phyloP scores from a whole-genome alignment of 2,888 invertebrate species.

The Nasonia oneida region DNA sequence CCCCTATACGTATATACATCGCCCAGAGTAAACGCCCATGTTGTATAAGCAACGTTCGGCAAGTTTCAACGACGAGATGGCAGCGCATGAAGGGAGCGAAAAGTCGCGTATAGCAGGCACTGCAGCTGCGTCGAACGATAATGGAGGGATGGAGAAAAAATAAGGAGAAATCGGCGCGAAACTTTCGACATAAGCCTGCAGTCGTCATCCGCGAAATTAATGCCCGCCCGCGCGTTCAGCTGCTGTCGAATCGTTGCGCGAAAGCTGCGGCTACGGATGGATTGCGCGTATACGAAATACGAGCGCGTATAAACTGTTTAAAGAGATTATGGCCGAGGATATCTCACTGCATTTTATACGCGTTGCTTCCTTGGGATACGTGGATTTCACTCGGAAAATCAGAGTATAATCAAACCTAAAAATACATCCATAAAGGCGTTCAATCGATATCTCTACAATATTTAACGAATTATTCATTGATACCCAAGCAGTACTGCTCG shows the following conservation, averaged over 20 bases:
- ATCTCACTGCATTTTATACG: background rate
- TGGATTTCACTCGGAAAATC: too few relatives aligned
- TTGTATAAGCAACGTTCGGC: constrained; percentile 10
- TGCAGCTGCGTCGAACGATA: constrained; percentile 19
- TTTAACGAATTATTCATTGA: too few relatives aligned
- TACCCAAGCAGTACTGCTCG: too few relatives aligned
- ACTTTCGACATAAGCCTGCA: background rate
- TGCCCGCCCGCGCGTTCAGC: constrained; percentile 18
- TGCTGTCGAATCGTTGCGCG: constrained; percentile 31
- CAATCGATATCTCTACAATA: too few relatives aligned
- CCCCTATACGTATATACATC: background rate
- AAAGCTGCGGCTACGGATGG: background rate
- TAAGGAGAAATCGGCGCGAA: background rate
- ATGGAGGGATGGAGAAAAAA: constrained; percentile 32
- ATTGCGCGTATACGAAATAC: constrained; percentile 41
- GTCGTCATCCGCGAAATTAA: constrained; percentile 31
- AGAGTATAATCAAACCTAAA: too few relatives aligned
- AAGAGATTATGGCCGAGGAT: constrained; percentile 55
- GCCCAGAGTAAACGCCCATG: background rate
- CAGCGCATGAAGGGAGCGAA: constrained; percentile 14
- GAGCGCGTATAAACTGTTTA: constrained; percentile 54
- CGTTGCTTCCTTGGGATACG: too few relatives aligned
- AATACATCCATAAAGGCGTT: too few relatives aligned
- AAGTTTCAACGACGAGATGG: constrained; percentile 28
- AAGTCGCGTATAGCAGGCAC: background rate